Evolutionary conservation across 2,888 invertebrate species (phyloP).

Genomic region (Lissocephala sabroskyi): DNA sequence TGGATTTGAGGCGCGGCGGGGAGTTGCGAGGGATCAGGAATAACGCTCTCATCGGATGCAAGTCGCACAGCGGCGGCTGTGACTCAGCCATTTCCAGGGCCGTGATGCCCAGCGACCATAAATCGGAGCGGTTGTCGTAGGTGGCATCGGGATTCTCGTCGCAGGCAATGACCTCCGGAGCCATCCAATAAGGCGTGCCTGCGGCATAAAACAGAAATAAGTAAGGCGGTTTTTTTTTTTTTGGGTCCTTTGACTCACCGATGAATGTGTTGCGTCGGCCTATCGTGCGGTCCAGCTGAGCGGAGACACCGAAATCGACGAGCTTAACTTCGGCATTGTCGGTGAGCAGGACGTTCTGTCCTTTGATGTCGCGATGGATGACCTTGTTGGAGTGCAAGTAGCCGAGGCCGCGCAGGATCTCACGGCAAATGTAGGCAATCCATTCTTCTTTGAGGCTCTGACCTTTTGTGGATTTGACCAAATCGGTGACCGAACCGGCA

Average conservation of each 20-base stretch:
- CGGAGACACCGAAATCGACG: conserved; percentile 99
- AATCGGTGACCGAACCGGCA: conserved; percentile 98
- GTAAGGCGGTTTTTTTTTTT: conserved; percentile 5
- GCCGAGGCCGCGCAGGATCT: conserved; percentile 94
- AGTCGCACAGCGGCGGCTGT: conserved; percentile 98
- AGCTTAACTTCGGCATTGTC: conserved; percentile 99
- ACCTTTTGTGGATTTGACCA: conserved; percentile 99
- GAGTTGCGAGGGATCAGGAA: conserved; percentile 99
- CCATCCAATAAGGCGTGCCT: conserved; percentile 99
- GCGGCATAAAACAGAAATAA: conserved; percentile 9
- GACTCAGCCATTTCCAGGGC: conserved; percentile 99
- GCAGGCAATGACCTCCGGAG: conserved; percentile 99
- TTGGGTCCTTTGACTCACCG: conserved; percentile 47
- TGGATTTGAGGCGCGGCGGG: conserved; percentile 96
- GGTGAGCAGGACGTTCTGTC: conserved; percentile 98
- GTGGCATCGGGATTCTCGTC: conserved; percentile 99
- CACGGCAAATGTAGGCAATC: conserved; percentile 99
- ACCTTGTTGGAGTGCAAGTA: conserved; percentile 99
- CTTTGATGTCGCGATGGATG: conserved; percentile 99
- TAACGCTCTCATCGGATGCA: conserved; percentile 99
- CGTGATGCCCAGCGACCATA: conserved; percentile 96
- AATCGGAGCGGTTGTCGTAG: conserved; percentile 96
- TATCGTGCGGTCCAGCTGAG: conserved; percentile 98
- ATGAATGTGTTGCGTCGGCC: conserved; percentile 99
- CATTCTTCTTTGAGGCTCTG: conserved; percentile 99